phyloP scores from a whole-genome alignment of 2,113 vertebrate genomes.

The Paramormyrops kingsleyae region DNA sequence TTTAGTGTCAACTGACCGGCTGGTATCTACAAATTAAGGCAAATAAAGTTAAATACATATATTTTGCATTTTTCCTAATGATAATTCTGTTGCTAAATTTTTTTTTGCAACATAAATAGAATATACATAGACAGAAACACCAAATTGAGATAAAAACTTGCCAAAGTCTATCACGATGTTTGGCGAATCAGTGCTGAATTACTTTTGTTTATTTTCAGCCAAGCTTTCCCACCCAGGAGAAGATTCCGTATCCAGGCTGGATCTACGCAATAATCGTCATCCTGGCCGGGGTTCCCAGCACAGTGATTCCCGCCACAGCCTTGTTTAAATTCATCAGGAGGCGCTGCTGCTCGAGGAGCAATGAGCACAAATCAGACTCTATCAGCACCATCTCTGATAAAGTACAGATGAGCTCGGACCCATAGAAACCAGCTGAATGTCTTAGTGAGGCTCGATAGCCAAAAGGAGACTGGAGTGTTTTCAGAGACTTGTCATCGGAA shows the following conservation, averaged over 20 bases:
- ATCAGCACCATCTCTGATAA: conserved; percentile 47
- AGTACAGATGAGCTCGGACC: conserved; percentile 29
- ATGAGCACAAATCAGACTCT: not conserved
- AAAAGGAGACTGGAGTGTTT: not conserved
- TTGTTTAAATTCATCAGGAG: conserved; percentile 60
- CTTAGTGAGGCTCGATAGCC: not conserved
- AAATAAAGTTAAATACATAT: not conserved
- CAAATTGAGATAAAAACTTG: not conserved
- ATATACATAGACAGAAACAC: not conserved
- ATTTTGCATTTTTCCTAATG: not conserved
- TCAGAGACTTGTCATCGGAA: not conserved
- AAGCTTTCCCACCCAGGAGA: conserved; percentile 66
- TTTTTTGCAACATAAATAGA: not conserved
- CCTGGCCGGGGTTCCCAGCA: conserved; percentile 70
- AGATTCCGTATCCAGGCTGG: conserved; percentile 64
- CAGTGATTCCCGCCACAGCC: conserved; percentile 62
- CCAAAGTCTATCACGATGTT: not conserved
- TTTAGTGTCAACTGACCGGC: not conserved
- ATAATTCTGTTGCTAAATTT: not conserved
- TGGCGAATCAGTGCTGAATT: not conserved
- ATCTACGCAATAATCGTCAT: conserved; percentile 71
- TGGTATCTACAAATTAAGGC: not conserved
- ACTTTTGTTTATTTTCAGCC: conserved; percentile 49
- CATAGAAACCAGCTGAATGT: not conserved
- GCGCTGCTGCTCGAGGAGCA: conserved; percentile 34